phyloP scores from a whole-genome alignment of 2,113 vertebrate genomes.

The Oreotrochilus melanogaster region DNA sequence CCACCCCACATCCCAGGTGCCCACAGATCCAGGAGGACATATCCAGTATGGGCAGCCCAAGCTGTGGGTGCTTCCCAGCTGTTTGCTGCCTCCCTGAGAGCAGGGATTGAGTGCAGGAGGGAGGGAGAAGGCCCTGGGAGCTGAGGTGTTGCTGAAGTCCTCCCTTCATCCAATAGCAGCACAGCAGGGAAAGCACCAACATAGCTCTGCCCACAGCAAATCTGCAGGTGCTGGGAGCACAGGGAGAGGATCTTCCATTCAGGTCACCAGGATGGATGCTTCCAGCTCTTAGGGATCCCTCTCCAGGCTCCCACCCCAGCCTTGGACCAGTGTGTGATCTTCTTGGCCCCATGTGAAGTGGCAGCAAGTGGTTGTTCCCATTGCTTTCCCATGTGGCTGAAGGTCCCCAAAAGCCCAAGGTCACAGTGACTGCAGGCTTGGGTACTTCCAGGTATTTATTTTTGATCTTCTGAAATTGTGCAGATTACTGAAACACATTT shows the following conservation, averaged over 20 bases:
- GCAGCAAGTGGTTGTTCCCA: not conserved
- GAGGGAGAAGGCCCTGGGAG: not conserved
- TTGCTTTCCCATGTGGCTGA: not conserved
- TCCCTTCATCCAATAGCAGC: not conserved
- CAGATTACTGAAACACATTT: not conserved
- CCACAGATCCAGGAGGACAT: not conserved
- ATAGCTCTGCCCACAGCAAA: not conserved
- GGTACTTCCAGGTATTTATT: fast-evolving
- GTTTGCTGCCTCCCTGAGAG: not conserved
- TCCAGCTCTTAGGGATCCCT: not conserved
- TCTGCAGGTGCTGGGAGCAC: not conserved
- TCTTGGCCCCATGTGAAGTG: not conserved
- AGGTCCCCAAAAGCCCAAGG: not conserved
- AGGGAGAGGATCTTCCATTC: not conserved
- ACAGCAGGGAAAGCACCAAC: not conserved
- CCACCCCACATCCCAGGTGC: not conserved
- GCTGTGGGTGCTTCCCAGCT: not conserved
- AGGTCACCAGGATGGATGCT: not conserved
- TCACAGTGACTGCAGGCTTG: fast-evolving
- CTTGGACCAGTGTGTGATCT: not conserved
- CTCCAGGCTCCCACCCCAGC: not conserved
- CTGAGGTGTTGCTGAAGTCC: not conserved
- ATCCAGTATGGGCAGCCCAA: not conserved
- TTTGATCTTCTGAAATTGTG: not conserved
- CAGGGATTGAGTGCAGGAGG: not conserved